Evolutionary conservation across 2,888 invertebrate genomes (phyloP), one percentile per base, ranked within the genome.

Genomic region (Serripes groenlandicus): DNA sequence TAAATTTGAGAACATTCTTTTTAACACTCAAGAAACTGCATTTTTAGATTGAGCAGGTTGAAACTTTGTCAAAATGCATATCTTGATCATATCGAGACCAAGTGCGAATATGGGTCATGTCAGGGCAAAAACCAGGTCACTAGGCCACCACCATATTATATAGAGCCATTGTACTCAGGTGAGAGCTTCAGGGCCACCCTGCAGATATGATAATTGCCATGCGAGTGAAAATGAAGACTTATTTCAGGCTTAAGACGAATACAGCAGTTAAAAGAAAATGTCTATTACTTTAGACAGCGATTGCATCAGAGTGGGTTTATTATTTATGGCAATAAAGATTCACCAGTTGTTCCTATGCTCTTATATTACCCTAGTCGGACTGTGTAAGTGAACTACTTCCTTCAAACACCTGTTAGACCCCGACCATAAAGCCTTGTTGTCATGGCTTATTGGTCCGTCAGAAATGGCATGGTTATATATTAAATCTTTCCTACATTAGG

Each of bases 351-450:
- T 92, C 99, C 99, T 23, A 96, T 99, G 96, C 95, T 99, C 93
- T 97, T 98, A 88, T 99, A 98, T 95, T 96, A 98, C 91, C 99
- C 98, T 95, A 98, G 98, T 81, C 99, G 99, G 96, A 98, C 99
- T 95, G 97, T 97, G 97, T 97, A 95, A 95, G 96, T 66, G 66
- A 64, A 35, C 5, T 23, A 95, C 42, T 62, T 49, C 28, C 15
- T 23, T 62, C 30, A 37, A 26, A 64, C 66, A 66, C 37, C 42
- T 28, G 26, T 66, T 42, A 4, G 54, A 49, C 70, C 21, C 70
- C 42, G 66, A 28, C 49, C 66, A 42, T 34, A 26, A 23, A 42
- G 42, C 11, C 66, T 66, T 5, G 26, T 32, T 42, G 49, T 15
- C 15, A 49, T 2, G 49, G 49, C 49, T 49, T 49, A 49, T 5